Percentiles rank a stretch among this genome's conserved stretches.
These are phyloP conservation scores for Apamea crenata DNA, from an alignment of 2,888 invertebrate genomes.

Conservation along the genomic window DNA sequence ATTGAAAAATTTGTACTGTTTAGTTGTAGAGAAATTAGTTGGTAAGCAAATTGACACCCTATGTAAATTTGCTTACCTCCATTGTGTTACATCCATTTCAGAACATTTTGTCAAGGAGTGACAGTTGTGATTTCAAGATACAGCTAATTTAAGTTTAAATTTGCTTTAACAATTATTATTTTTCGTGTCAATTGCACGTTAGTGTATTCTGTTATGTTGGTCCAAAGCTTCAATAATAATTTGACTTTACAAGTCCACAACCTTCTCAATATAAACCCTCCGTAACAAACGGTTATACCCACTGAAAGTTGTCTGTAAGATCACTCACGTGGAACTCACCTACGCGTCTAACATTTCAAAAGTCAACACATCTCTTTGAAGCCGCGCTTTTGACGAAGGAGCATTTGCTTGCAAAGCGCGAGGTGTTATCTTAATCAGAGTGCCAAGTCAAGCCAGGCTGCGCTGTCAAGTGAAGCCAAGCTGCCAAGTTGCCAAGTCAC, in stretches of 20 bases:
- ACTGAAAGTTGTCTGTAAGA: slow-evolving; percentile 42
- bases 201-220: not conserved
- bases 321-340: slow-evolving; percentile 56
- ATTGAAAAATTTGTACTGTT: not conserved
- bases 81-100: not conserved
- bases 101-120: not conserved
- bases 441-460: slow-evolving; percentile 72
- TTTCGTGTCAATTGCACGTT: not conserved
- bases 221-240: not conserved
- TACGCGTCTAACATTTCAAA: slow-evolving; percentile 72
- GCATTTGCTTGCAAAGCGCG: slow-evolving; percentile 74
- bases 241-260: slow-evolving; percentile 1
- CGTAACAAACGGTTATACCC: slow-evolving; percentile 17
- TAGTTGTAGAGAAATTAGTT: not conserved
- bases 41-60: not conserved
- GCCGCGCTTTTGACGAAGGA: slow-evolving; percentile 74
- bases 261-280: slow-evolving; percentile 13
- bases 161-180: not conserved
- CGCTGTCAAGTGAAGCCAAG: slow-evolving; percentile 72
- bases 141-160: not conserved
- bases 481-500: slow-evolving; percentile 68
- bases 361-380: slow-evolving; percentile 78
- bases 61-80: not conserved
- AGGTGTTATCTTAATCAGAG: slow-evolving; percentile 86
- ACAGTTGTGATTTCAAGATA: not conserved